Conservation (phyloP, 2,888 invertebrate genomes). For the Bedellia somnulentella region DNA sequence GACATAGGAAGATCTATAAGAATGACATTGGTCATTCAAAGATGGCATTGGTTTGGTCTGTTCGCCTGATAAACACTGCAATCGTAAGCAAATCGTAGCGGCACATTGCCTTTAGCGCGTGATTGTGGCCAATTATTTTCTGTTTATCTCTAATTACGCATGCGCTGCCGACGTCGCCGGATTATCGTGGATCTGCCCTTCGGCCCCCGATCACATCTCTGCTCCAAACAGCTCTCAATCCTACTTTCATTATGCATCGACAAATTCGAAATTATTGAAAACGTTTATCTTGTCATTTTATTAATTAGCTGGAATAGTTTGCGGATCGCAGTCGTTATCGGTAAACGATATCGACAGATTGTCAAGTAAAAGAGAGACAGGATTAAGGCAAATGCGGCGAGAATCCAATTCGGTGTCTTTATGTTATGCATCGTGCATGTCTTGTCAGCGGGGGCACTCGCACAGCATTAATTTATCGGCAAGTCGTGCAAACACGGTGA, state of each 20-base stretch:
- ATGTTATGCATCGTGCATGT: constrained; percentile 26
- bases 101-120: constrained; percentile 45
- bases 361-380: too few species aligned
- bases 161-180: constrained; percentile 49
- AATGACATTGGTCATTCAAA: too few species aligned
- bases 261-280: too few species aligned
- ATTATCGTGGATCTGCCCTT: constrained; percentile 55
- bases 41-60: too few species aligned
- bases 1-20: too few species aligned
- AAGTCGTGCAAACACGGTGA: constrained; percentile 53
- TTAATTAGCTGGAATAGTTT: too few species aligned
- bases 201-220: constrained; percentile 51
- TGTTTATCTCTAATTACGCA: constrained; percentile 62
- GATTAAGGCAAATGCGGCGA: too few species aligned
- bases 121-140: constrained; percentile 60
- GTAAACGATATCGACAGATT: too few species aligned
- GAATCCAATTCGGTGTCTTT: too few species aligned
- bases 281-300: too few species aligned
- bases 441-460: constrained; percentile 27
- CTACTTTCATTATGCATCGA: constrained; percentile 28
- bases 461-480: constrained; percentile 46
- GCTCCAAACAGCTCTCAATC: constrained; percentile 47
- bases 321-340: too few species aligned
- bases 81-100: constrained; percentile 18
- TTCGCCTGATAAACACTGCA: too few species aligned